Conservation (phyloP, 2,113 vertebrate genomes). For the Anolis carolinensis region DNA sequence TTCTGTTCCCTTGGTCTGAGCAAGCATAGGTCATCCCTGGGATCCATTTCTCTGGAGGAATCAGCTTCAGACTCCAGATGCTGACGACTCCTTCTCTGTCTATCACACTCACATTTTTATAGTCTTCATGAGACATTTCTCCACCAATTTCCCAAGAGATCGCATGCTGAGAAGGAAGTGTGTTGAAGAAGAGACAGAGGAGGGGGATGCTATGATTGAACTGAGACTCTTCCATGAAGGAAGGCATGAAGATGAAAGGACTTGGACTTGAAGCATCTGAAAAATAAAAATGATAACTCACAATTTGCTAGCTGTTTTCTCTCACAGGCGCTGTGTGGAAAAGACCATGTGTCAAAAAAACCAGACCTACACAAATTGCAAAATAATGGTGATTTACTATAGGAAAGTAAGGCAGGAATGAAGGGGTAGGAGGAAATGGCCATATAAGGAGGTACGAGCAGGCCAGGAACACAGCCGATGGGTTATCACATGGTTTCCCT, state of each 20-base stretch:
- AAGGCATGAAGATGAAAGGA: not conserved
- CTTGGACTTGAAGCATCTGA: not conserved
- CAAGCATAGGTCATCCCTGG: not conserved
- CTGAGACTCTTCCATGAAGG: not conserved
- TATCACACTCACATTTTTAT: not conserved
- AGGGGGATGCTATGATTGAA: not conserved
- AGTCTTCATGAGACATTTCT: not conserved
- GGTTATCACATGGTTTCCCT: too few species aligned
- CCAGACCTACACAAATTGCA: not conserved
- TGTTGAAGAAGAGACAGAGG: not conserved
- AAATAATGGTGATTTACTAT: too few species aligned
- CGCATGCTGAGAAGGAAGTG: not conserved
- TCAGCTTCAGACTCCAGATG: not conserved
- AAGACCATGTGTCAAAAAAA: not conserved
- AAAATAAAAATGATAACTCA: not conserved
- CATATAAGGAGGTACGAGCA: too few species aligned
- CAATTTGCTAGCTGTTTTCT: not conserved
- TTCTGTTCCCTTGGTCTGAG: not conserved
- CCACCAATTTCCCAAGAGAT: not conserved
- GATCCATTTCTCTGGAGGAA: not conserved
- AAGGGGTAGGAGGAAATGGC: too few species aligned
- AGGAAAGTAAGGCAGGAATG: too few species aligned
- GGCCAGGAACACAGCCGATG: too few species aligned
- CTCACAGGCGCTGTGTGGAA: not conserved
- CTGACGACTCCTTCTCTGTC: not conserved